phyloP scores from a whole-genome alignment of 2,113 vertebrate genomes.

The Gymnobelideus leadbeateri region DNA sequence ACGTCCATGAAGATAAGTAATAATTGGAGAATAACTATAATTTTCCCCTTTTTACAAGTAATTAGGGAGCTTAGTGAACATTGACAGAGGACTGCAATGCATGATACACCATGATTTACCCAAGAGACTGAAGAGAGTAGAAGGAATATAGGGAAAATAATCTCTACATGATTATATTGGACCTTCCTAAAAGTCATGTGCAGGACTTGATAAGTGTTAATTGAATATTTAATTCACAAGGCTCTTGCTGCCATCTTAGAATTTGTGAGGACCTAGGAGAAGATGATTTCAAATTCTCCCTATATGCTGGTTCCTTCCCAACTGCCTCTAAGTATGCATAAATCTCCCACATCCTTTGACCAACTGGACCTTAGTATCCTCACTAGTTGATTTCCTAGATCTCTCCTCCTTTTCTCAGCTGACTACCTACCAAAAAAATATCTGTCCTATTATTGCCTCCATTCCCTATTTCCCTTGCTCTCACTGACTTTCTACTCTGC shows the following conservation, averaged over 20 bases:
- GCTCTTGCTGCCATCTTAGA: not conserved
- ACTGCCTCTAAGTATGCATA: not conserved
- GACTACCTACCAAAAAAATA: not conserved
- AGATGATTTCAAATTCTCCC: not conserved
- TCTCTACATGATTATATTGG: not conserved
- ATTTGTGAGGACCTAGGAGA: not conserved
- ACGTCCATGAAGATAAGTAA: not conserved
- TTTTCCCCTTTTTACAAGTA: rapidly evolving
- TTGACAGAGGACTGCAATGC: not conserved
- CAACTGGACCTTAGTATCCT: not conserved
- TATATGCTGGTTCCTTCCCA: not conserved
- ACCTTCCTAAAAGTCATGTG: not conserved
- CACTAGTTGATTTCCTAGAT: not conserved
- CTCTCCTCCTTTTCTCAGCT: not conserved
- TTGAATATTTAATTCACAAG: not conserved
- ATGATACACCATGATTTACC: not conserved
- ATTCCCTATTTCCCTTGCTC: not conserved
- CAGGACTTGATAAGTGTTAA: not conserved
- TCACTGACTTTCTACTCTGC: not conserved
- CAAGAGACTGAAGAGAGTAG: not conserved
- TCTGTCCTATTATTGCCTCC: not conserved
- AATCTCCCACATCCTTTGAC: not conserved
- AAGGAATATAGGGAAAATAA: not conserved
- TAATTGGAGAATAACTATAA: not conserved
- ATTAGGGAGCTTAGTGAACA: not conserved